These are phyloP conservation scores for Tiliqua scincoides DNA, from an alignment of 2,113 vertebrate genomes.

Conservation along the genomic window DNA sequence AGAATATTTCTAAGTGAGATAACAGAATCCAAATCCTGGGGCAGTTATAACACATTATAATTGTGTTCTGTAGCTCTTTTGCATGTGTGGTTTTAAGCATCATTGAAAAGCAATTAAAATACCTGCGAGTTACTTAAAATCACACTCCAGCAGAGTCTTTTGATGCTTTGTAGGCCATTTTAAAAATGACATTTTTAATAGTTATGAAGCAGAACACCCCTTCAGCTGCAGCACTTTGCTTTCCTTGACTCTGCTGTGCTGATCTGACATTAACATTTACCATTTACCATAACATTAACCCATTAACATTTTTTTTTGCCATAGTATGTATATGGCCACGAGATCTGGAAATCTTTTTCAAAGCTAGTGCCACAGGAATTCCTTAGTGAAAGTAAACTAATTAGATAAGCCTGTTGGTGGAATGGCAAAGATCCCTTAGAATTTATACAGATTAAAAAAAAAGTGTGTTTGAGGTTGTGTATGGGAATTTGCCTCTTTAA, in stretches of 20 bases:
- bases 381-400: neutral
- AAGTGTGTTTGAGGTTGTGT: neutral
- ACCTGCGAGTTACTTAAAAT: neutral
- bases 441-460: neutral
- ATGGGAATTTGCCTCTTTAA: neutral
- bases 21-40: neutral
- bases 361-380: neutral
- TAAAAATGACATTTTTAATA: neutral
- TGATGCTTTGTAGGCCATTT: neutral
- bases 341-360: neutral
- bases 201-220: neutral
- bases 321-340: neutral
- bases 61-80: neutral
- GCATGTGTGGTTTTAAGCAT: too few relatives aligned
- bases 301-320: neutral
- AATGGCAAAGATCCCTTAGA: too few relatives aligned
- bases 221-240: too few relatives aligned
- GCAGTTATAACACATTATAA: neutral
- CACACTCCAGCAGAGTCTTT: too few relatives aligned
- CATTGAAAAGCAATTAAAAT: neutral
- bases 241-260: neutral
- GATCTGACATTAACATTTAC: too few relatives aligned
- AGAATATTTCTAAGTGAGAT: neutral
- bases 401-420: neutral
- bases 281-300: neutral